Conservation (phyloP, 2,113 vertebrate species). For the Thunnus maccoyii region DNA sequence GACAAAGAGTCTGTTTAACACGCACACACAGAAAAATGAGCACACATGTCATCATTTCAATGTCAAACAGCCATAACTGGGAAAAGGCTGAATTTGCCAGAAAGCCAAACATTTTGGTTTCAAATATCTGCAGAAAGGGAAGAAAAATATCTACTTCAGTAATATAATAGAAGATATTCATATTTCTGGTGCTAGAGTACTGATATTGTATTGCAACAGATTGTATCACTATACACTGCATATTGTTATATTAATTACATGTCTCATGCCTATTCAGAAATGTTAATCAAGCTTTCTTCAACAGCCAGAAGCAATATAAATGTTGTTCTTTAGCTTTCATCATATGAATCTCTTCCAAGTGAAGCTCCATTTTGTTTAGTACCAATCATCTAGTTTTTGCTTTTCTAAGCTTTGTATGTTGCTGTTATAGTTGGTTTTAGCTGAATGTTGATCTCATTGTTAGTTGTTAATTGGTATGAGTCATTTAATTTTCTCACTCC, state of each 20-base stretch:
- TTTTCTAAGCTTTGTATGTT: conserved; percentile 12
- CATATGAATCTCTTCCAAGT: neutral
- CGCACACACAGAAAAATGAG: neutral
- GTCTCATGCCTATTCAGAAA: neutral
- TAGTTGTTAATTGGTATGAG: neutral
- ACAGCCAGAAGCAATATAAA: neutral
- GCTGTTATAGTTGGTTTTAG: neutral
- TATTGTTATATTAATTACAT: neutral
- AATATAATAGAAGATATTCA: neutral
- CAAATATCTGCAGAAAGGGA: neutral
- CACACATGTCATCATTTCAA: neutral
- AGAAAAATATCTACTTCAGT: neutral
- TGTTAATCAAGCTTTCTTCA: neutral
- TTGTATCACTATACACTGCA: neutral
- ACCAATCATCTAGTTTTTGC: conserved; percentile 1
- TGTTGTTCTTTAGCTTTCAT: neutral
- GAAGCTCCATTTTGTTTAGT: neutral
- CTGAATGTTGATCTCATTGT: neutral
- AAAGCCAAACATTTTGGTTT: neutral
- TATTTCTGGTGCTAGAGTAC: neutral
- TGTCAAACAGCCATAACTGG: neutral
- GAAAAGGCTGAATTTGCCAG: neutral
- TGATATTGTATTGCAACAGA: conserved; percentile 2
- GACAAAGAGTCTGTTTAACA: neutral
- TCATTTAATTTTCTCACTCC: neutral